Evolutionary conservation across 2,888 invertebrate species (phyloP).

Genomic region (Merodon equestris): DNA sequence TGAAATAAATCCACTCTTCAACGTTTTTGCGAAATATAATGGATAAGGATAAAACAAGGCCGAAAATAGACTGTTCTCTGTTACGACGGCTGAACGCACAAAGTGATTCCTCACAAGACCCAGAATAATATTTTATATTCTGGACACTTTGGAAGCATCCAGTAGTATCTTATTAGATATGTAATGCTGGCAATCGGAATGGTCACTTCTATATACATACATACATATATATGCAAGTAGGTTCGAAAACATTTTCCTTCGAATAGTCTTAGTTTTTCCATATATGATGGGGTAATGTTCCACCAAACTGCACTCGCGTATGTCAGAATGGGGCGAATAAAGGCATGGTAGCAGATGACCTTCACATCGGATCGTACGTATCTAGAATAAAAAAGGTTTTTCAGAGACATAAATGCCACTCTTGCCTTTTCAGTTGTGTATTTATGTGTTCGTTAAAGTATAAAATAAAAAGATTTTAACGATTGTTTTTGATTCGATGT

Average conservation of each 20-base stretch:
- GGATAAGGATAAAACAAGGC: background rate
- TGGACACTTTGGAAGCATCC: background rate
- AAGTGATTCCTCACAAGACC: background rate
- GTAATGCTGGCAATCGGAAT: background rate
- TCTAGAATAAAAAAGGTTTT: too few relatives aligned
- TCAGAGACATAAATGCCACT: background rate
- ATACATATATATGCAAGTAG: background rate
- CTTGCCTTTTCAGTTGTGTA: background rate
- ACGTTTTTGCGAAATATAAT: too few relatives aligned
- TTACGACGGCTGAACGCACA: background rate
- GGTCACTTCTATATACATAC: background rate
- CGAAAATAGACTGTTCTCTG: background rate
- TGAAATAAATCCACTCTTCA: too few relatives aligned
- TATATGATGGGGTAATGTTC: background rate
- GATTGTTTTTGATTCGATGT: background rate
- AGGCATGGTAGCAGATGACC: background rate
- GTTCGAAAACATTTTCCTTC: background rate
- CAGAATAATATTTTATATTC: slow-evolving; percentile 2
- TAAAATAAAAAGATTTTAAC: background rate
- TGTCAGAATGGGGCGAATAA: too few relatives aligned
- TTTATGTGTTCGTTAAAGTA: background rate
- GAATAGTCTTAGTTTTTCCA: background rate
- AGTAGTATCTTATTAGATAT: background rate
- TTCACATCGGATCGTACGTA: background rate
- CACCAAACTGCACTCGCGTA: background rate